Base-by-base conservation (phyloP, 2,797 vertebrate genomes). In the Hoplostethus atlanticus region DNA sequence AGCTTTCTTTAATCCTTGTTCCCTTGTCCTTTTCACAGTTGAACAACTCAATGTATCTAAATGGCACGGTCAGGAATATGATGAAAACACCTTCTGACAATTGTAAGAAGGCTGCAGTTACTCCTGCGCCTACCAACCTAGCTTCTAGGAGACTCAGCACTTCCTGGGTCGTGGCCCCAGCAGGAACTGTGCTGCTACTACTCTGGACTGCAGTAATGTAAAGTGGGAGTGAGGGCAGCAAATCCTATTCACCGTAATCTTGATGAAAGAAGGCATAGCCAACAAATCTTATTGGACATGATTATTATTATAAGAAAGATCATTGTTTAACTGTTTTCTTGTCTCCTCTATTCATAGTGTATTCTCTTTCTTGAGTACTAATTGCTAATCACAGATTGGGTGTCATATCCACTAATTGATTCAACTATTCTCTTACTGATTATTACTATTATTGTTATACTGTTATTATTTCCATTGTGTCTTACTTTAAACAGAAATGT, bases 51-150 rank as follows among this genome's bases (percentile, higher is more conserved):
- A 0, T 3, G 1, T 54, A 73, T 6, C 0, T 0, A 4, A 25
- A 82, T 7, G 80, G 80, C 47, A 25, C 0, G 0, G 1, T 89
- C 36, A 66, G 77, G 44, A 42, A 85, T 5, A 73, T 91, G 66
- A 84, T 73, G 78, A 38, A 83, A 62, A 80, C 79, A 1, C 81
- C 80, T 0, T 66, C 30, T 7, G 6, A 54, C 25, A 56, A 1
- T 17, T 92, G 90, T 76, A 0, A 3, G 0, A 60, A 2, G n/a
- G 0, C 16, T 80, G 52, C 9, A 40, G 8, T 5, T 8, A 16
- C 40, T 44, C 13, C n/a, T 13, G 10, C 50, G 2, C 51, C 51
- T 1, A 51, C 34, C 44, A 38, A 21, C 40, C 38, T 2, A 1
- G 2, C 50, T 0, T 64, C 80, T 12, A 71, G n/a, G 21, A 48